Base-by-base conservation (phyloP, 2,888 invertebrate genomes). In the Ectobius pallidus region DNA sequence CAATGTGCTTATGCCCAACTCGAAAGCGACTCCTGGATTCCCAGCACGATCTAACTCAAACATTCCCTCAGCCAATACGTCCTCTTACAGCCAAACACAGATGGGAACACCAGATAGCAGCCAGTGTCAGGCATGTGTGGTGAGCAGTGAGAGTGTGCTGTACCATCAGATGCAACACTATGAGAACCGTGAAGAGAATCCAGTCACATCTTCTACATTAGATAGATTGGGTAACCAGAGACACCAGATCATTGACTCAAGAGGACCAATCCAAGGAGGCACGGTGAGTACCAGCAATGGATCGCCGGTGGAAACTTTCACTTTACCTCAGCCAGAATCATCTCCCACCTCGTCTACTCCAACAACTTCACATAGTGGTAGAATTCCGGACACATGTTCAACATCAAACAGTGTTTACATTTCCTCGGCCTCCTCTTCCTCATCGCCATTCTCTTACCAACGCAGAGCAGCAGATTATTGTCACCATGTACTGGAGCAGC, bases 231-330 rank as follows among this genome's bases (percentile, higher is more conserved):
- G 22, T 9, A 67, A 46, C 16, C 71, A 69, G 42, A 70, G 62
- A 44, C 63, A 61, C 2, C 55, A 44, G 32, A 22, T 49, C 20
- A 16, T 14, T 32, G 63, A 71, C 27, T 63, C 87, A 32, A 87
- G 91, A 78, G 87, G 88, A 0, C 94, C 94, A 0, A 93, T 93
- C 74, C 94, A 94, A 81, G 94, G 93, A 4, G 94, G 93, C 0
- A 91, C 93, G 0, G 92, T 94, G 11, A 94, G 93, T 77, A 94
- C 94, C 0, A 94, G 93, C 80, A 91, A 92, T 78, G 92, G 92
- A 6, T 76, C 76, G 3, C 77, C 76, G 3, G 68, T 74, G 22
- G 75, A 76, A 27, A 70, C 46, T 11, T 72, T 52, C 30, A 62
- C 30, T 11, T 27, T 68, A 11, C 69, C 69, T 27, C 74, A 73